Base-by-base conservation (phyloP, 2,888 invertebrate species). In the Tenodera sinensis region DNA sequence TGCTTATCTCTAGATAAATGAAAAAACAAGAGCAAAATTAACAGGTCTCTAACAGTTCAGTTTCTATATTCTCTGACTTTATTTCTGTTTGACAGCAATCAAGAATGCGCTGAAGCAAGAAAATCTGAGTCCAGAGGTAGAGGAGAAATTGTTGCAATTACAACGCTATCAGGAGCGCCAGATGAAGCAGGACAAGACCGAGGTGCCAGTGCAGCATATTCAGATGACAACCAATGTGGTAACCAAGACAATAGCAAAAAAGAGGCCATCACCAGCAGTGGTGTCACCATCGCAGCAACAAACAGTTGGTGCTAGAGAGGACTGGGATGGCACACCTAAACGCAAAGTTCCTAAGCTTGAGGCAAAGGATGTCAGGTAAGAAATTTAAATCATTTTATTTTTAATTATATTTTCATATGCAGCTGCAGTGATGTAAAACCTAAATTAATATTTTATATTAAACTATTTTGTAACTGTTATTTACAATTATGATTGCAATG, bases 31-130 rank as follows among this genome's bases (percentile, higher is more conserved):
- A 42, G 42, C 42, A 42, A 1, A 42, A 42, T 42, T 42, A 42
- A 42, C 42, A 34, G 34, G 34, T 34, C 0, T 34, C 34, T 34
- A 6, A 34, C 34, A 34, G 34, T 34, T 34, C 7, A 34, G 34
- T 34, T 34, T 7, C 7, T 34, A 7, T 34, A 34, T 34, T 34
- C 34, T 34, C 34, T 34, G 3, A 34, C 3, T 3, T 30, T 30
- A 30, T 30, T 84, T 89, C 28, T 88, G 9, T 28, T 83, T 47
- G 27, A 71, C 94, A 98, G 98, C 98, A 25, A 98, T 98, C 91
- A 97, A 97, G 93, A 98, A 97, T 93, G 98, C 98, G n/a, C 94
- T 98, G 90, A 97, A 97, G 93, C 97, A 97, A 93, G 98, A 98
- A 92, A 98, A 98, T 93, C 94, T 98, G 34, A 97, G 97, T 93